Percentiles rank a stretch among this genome's conserved stretches.
Conservation (phyloP, 2,113 vertebrate species). For the Coracopsis vasa region DNA sequence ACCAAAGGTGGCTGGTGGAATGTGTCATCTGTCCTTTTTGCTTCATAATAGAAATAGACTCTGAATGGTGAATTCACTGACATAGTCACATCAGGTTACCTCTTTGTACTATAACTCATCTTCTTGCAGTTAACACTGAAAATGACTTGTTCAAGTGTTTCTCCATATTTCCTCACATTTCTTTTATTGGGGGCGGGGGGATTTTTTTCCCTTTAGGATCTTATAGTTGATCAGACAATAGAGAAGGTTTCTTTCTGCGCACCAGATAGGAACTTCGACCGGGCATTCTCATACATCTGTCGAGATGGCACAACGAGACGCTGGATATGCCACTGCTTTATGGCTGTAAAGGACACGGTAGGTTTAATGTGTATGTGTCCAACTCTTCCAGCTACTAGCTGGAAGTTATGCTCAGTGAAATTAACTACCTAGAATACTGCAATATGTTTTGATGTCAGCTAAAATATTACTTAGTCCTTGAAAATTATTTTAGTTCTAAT, state of each 20-base stretch:
- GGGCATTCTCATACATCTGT: conserved; percentile 98
- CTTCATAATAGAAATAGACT: background rate
- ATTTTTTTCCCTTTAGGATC: conserved; percentile 79
- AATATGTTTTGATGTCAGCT: background rate
- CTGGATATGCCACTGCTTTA: conserved; percentile 99
- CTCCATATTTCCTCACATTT: background rate
- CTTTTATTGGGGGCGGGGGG: background rate
- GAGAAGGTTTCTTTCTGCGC: conserved; percentile 99
- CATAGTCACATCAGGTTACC: background rate
- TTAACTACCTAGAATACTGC: background rate
- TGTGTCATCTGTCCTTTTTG: background rate
- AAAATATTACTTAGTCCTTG: background rate
- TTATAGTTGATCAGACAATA: conserved; percentile 99
- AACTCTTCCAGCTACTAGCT: background rate
- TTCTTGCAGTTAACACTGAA: background rate
- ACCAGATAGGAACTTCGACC: conserved; percentile 96
- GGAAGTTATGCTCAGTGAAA: background rate
- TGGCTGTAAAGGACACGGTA: conserved; percentile 98
- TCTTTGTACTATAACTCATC: background rate
- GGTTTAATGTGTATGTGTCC: conserved; percentile 35
- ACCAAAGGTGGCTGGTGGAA: background rate
- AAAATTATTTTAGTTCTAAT: background rate
- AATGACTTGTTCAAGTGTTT: background rate
- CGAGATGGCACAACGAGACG: conserved; percentile 97
- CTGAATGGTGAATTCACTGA: background rate